phyloP scores from a whole-genome alignment of 2,888 invertebrate genomes.

The Apocheima hispidaria region DNA sequence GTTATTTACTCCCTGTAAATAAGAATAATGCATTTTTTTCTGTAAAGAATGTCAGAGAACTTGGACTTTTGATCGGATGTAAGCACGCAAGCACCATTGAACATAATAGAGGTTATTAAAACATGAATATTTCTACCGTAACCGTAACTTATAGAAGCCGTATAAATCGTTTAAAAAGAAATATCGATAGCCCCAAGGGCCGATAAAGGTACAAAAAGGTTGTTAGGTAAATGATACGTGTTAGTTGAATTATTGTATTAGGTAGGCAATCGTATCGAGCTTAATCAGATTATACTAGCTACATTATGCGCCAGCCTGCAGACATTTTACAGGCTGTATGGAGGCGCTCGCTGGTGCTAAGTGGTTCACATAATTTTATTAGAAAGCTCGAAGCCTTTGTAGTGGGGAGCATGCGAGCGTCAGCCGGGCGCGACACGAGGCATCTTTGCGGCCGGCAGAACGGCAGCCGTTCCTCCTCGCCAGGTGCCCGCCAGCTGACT shows the following conservation, averaged over 20 bases:
- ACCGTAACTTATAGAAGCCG: slow-evolving; percentile 18
- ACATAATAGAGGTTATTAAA: slow-evolving; percentile 21
- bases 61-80: slow-evolving; percentile 8
- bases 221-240: slow-evolving; percentile 18
- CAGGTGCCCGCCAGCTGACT: slow-evolving; percentile 76
- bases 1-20: too few relatives aligned
- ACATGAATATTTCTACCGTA: slow-evolving; percentile 23
- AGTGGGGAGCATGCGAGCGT: slow-evolving; percentile 17
- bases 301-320: slow-evolving; percentile 34
- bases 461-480: slow-evolving; percentile 46
- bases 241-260: slow-evolving; percentile 34
- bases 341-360: slow-evolving; percentile 44
- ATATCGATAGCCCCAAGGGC: slow-evolving; percentile 27
- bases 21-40: not conserved
- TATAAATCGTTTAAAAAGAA: slow-evolving; percentile 26
- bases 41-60: not conserved
- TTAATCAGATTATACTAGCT: slow-evolving; percentile 39
- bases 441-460: slow-evolving; percentile 13
- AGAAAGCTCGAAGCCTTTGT: slow-evolving; percentile 69
- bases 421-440: slow-evolving; percentile 23
- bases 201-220: slow-evolving; percentile 25
- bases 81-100: slow-evolving; percentile 21
- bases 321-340: slow-evolving; percentile 35
- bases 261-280: slow-evolving; percentile 24
- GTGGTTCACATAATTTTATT: slow-evolving; percentile 59